Base-by-base conservation (phyloP, 1,140 invertebrate genomes). In the Eupristina koningsbergeri region DNA sequence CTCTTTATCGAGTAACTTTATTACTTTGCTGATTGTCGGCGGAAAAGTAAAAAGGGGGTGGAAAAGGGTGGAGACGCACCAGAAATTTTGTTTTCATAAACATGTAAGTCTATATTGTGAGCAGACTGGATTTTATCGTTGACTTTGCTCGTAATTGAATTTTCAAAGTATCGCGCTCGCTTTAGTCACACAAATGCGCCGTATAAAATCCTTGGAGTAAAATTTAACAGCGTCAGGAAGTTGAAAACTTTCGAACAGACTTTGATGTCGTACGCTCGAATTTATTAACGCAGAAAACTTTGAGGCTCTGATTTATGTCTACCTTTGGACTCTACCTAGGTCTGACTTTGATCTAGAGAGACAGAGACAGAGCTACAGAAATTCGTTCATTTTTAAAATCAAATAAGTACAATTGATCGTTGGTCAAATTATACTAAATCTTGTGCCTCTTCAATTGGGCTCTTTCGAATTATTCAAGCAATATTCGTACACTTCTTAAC, bases 221-320 rank as follows among this genome's bases (percentile, higher is more conserved):
- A 36, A 67, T 36, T 34, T 36, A 36, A 15, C 2, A 19, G 34
- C 31, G 17, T 11, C 64, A 36, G 31, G 50, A 17, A 53, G 53
- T 58, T 26, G 53, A 2, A 19, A 34, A 67, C 15, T 36, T 36
- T 71, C 26, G 34, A n/a, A 41, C 67, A 13, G 67, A 41, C 39
- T 71, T 41, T 71, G 67, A 71, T 41, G 19, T 39, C 31, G 19
- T 26, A 7, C 19, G 17, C 11, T 36, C 29, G 17, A 67, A 67
- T 67, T 67, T 67, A 67, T 67, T 67, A 67, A 19, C 17, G 34
- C 64, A 19, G 34, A 67, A 67, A 67, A 67, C 34, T 67, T 58
- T 26, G 53, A 13, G 22, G 7, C 22, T 26, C 9, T 53, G 15
- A 53, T 53, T 53, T 64, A 63, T 8, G 58, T 7, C 58, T 13